Base-by-base conservation (phyloP, 2,113 vertebrate genomes). In the Callopanchax toddi region DNA sequence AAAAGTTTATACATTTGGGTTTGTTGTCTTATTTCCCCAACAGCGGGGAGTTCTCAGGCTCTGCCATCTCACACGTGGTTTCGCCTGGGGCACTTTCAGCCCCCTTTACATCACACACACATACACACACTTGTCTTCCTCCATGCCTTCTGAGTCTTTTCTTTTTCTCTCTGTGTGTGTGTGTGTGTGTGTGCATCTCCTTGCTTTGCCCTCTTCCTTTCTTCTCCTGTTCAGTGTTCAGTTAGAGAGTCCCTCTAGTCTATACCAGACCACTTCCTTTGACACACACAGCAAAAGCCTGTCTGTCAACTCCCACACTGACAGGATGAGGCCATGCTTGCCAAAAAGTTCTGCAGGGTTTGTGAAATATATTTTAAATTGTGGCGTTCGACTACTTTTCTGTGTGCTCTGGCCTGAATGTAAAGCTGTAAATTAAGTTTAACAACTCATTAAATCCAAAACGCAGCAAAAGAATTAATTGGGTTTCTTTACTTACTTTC, bases 301-400 rank as follows among this genome's bases (percentile, higher is more conserved):
- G 78, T 74, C 79, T 83, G 74, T 86, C 86, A 84, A 70, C 61
- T n/a, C 16, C 64, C n/a, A 63, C 52, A 26, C 71, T 91, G 86
- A 88, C 89, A 90, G 87, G 86, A 89, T 89, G 85, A 87, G 87
- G 86, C 76, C 87, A 90, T 77, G 71, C 71, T 75, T 80, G 68
- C 80, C 80, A 64, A 70, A 79, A 87, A 75, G 42, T 71, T 81
- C 32, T 52, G n/a, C 34, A 37, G 53, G 42, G 61, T 57, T 82
- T 23, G 54, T 54, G 63, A 78, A 61, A 56, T 48, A 15, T 72
- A 62, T 62, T 59, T 44, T 42, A 49, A 39, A 53, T 25, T 58
- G 45, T 48, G 50, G 23, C 37, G 20, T 58, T 11, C 12, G 16
- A 23, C 21, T 16, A 16, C 6, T 20, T 36, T 36, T n/a, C 16